Evolutionary conservation across 2,113 vertebrate genomes (phyloP), one percentile per base, ranked within the genome.

Genomic region (Pungitius pungitius): DNA sequence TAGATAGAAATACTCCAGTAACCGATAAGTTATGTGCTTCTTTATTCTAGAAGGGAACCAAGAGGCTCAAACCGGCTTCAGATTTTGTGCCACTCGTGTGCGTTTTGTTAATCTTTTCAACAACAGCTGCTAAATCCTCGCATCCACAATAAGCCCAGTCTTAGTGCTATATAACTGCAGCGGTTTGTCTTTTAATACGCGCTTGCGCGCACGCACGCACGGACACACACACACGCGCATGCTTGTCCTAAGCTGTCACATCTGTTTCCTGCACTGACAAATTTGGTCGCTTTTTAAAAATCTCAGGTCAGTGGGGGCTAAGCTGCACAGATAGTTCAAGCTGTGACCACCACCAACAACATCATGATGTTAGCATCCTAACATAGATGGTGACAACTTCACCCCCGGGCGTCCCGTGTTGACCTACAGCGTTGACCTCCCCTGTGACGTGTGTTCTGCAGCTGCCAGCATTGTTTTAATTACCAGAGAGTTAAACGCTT

Each of bases 401-500:
- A n/a, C n/a, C n/a, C n/a, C n/a, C n/a, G n/a, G n/a, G n/a, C n/a
- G n/a, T n/a, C n/a, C n/a, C n/a, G n/a, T n/a, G n/a, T n/a, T n/a
- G n/a, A n/a, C n/a, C n/a, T n/a, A n/a, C n/a, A n/a, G 33, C 33
- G 5, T 30, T 8, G 33, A 35, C 33, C 33, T 35, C 5, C 33
- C 33, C 33, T 35, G 33, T 8, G 2, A 35, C 54, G 42, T 57
- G 40, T 64, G 18, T 17, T 43, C 6, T 17, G 18, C 26, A 39
- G 18, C 39, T 74, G 33, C 1, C 0, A 52, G 81, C 64, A 62
- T 82, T 68, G 61, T 78, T 77, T 84, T 79, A 80, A 84, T 87
- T 86, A 85, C 58, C 75, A 62, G 51, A 35, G 45, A 61, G 57
- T 73, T 60, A 64, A 24, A 64, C 33, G 22, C 72, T n/a, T 78